phyloP scores from a whole-genome alignment of 2,888 invertebrate genomes.

The Pardosa pseudoannulata region DNA sequence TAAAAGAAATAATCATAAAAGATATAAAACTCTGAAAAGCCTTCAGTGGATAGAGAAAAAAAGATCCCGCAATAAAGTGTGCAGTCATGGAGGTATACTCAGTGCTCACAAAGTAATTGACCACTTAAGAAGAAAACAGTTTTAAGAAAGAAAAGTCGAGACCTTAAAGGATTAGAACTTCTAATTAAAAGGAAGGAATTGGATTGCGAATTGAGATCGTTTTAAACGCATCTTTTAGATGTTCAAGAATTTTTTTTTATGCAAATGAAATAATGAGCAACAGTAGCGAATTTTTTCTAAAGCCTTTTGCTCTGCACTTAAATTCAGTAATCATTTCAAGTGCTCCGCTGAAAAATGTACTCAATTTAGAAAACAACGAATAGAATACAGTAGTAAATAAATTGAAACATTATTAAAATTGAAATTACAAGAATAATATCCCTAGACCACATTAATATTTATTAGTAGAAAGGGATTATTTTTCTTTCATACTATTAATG shows the following conservation, averaged over 20 bases:
- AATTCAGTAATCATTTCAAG: constrained; percentile 61
- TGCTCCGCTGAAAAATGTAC: not conserved
- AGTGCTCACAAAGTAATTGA: constrained; percentile 57
- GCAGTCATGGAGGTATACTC: constrained; percentile 37
- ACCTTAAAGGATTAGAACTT: constrained; percentile 66
- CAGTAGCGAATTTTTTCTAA: constrained; percentile 11
- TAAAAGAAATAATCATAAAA: constrained; percentile 58
- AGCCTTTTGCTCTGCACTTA: constrained; percentile 1
- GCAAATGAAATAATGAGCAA: constrained; percentile 43
- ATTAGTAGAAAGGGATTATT: too few species aligned
- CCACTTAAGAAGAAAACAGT: constrained; percentile 63
- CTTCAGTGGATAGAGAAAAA: not conserved
- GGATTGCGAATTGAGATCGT: constrained; percentile 57
- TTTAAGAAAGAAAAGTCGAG: constrained; percentile 38
- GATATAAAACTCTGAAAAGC: constrained; percentile 52
- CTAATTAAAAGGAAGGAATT: constrained; percentile 69
- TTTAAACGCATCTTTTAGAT: constrained; percentile 67
- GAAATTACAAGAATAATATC: not conserved
- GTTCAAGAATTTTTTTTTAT: constrained; percentile 54
- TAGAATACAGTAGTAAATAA: not conserved
- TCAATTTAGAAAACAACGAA: not conserved
- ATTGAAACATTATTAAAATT: not conserved
- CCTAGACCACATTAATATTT: not conserved
- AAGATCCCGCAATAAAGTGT: constrained; percentile 49
- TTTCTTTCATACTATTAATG: too few species aligned